Base-by-base conservation (phyloP, 2,797 vertebrate genomes). In the Lithobates sylvaticus region DNA sequence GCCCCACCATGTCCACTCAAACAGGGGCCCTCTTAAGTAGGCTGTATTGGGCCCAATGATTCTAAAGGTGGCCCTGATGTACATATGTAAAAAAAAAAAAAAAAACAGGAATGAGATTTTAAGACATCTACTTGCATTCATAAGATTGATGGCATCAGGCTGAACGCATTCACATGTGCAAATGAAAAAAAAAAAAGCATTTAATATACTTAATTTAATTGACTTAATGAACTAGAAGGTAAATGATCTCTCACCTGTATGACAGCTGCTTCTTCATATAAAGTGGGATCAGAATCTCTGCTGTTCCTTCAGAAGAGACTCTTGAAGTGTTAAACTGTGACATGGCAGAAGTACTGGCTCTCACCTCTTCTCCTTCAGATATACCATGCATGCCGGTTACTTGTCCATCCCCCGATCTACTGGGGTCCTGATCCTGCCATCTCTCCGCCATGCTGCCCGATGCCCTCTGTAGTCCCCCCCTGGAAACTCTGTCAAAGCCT, bases 191-290 rank as follows among this genome's bases (percentile, higher is more conserved):
- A 47, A 50, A 50, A 18, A 54, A 54, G 4, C 50, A 16, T 54
- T 54, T 54, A 18, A 15, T 47, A 47, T 12, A 47, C 9, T 39
- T 10, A 39, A 39, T 13, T 47, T 47, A 54, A 15, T 54, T 3
- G 15, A 5, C 13, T 54, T 54, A 54, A 54, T 54, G 50, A 54
- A 16, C 16, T 16, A 54, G 50, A 54, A 54, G 15, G 16, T 54
- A 18, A 54, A 54, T 0, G 13, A 18, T 54, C 44, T 88, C 94
- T 91, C 93, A 96, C 96, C 96, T 96, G 94, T 97, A 96, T 5
- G 96, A 97, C 87, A 96, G 94, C 91, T 96, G 96, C 88, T 97
- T 96, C 80, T 89, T 93, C 89, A 97, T 94, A 88, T 94, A 91
- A 81, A 96, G 91, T 77, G 94, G 95, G 44, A 93, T 88, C 87